Conservation (phyloP, 2,888 invertebrate genomes). For the Ophonus ardosiacus region DNA sequence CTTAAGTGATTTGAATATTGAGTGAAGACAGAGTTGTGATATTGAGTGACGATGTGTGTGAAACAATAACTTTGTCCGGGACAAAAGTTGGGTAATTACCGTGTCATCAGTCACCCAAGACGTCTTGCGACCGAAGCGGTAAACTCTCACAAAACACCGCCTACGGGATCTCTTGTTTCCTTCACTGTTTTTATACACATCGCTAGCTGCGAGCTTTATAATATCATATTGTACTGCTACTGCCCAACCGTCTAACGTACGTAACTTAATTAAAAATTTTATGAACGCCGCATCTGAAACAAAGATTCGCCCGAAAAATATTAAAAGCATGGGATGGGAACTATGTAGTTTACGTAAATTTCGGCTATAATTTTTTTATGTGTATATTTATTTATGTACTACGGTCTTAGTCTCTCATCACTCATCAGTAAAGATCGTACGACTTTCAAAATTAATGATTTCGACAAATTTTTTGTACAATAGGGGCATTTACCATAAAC, state of each 20-base stretch:
- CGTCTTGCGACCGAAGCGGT: not conserved
- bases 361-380: too few species aligned
- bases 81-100: conserved; percentile 18
- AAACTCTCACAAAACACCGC: not conserved
- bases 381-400: too few species aligned
- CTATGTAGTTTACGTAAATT: too few species aligned
- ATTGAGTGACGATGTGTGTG: conserved; percentile 2
- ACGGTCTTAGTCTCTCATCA: too few species aligned
- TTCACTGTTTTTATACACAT: not conserved
- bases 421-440: too few species aligned
- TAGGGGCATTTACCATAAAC: too few species aligned
- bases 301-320: too few species aligned
- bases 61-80: conserved; percentile 14
- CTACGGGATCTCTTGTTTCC: not conserved
- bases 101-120: conserved; percentile 10
- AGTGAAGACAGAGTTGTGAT: not conserved
- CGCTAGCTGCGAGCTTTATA: conserved; percentile 6
- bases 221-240: not conserved
- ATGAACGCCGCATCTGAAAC: not conserved
- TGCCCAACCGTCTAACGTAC: not conserved
- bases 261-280: not conserved
- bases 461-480: too few species aligned
- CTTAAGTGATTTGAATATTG: not conserved
- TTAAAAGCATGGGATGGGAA: too few species aligned
- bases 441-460: too few species aligned